These are phyloP conservation scores for Hemichromis elongatus DNA, from an alignment of 2,113 vertebrate species.

Conservation along the genomic window DNA sequence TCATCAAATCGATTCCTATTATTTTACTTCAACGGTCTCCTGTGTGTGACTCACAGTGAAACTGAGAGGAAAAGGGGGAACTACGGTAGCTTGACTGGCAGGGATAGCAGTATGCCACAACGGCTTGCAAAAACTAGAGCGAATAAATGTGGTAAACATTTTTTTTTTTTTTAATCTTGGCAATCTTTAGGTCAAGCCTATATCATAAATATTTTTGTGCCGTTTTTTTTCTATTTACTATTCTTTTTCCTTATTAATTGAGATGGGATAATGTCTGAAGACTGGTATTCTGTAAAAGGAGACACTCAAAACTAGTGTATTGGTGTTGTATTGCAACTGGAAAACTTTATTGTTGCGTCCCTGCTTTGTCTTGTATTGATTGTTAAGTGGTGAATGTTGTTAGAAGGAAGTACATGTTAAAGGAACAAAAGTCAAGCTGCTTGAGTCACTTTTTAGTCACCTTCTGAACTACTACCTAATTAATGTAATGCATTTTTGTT, in stretches of 20 bases:
- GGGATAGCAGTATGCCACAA: not conserved
- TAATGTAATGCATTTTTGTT: fast-evolving
- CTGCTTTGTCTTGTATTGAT: not conserved
- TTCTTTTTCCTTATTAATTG: not conserved
- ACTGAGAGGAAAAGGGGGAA: not conserved
- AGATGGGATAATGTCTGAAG: not conserved
- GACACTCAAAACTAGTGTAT: not conserved
- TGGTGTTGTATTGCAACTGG: not conserved
- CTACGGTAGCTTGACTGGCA: not conserved
- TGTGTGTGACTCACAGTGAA: not conserved
- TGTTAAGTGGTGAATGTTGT: not conserved
- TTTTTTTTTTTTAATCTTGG: not conserved
- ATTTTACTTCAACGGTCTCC: not conserved
- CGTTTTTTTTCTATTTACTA: not conserved
- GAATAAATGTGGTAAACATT: not conserved
- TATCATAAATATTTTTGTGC: not conserved
- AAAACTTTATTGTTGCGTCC: not conserved
- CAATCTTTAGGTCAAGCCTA: not conserved
- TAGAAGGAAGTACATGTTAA: not conserved
- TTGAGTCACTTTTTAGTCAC: not conserved
- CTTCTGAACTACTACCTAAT: not conserved
- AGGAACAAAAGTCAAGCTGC: not conserved
- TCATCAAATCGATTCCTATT: not conserved
- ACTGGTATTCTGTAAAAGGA: not conserved
- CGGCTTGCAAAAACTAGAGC: not conserved